Evolutionary conservation across 1,140 invertebrate species (phyloP).

Genomic region (Pseudomyrmex dendroicus): DNA sequence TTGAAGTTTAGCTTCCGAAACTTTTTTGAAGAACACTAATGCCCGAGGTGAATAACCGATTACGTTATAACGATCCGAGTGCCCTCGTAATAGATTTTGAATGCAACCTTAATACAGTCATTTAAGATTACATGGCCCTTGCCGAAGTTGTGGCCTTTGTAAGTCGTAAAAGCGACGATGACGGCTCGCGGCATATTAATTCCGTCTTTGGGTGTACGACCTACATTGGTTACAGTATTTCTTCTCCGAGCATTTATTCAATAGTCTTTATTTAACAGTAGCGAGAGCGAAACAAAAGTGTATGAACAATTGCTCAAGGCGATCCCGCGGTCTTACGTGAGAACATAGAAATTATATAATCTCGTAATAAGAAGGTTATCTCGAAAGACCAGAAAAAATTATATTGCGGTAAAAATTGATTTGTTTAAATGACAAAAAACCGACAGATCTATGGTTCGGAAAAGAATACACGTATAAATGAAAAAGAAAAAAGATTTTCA

Average conservation of each 20-base stretch:
- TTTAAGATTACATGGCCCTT: conserved; percentile 64
- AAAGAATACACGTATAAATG: not conserved
- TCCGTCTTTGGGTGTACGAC: not conserved
- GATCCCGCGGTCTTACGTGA: not conserved
- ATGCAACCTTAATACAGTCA: conserved; percentile 59
- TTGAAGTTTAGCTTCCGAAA: not conserved
- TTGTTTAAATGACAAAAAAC: not conserved
- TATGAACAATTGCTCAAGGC: conserved; percentile 7
- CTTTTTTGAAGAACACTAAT: not conserved
- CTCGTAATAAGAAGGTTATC: conserved; percentile 21
- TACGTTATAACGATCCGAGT: not conserved
- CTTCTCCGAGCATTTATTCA: conserved; percentile 2
- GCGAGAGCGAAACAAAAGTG: conserved; percentile 1
- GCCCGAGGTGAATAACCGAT: not conserved
- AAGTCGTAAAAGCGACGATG: conserved; percentile 62
- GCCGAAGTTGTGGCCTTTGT: conserved; percentile 65
- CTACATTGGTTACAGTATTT: not conserved
- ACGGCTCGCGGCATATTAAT: conserved; percentile 58
- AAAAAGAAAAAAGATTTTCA: conserved; percentile 62
- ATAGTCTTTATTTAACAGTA: not conserved
- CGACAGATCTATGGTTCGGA: no score
- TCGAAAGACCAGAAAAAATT: not conserved
- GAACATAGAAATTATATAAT: conserved; percentile 50
- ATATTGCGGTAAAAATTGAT: not conserved
- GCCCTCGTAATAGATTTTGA: conserved; percentile 57